Conservation (phyloP, 2,797 vertebrate genomes). For the Anisognathus igniventris region DNA sequence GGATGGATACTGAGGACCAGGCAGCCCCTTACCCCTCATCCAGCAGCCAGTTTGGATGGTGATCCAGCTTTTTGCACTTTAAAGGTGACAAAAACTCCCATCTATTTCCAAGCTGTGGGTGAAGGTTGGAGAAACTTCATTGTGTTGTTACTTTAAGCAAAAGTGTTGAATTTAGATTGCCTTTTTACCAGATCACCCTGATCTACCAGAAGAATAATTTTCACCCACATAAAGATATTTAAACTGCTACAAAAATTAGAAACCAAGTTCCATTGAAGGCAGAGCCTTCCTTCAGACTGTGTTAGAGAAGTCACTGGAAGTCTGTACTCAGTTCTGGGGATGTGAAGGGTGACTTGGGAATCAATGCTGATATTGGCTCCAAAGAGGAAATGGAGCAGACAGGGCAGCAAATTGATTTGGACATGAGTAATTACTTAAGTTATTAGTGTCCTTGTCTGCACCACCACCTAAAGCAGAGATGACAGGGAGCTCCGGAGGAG, state of each 20-base stretch:
- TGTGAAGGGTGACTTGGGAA: not conserved
- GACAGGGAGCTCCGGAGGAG: not conserved
- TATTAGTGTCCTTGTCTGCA: not conserved
- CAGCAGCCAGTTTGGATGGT: not conserved
- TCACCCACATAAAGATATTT: not conserved
- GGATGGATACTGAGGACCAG: not conserved
- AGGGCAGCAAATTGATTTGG: slow-evolving; percentile 31
- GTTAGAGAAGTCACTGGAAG: not conserved
- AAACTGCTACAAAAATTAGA: not conserved
- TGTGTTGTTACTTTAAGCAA: not conserved
- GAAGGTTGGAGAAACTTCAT: not conserved
- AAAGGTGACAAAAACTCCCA: not conserved
- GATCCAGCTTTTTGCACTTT: not conserved
- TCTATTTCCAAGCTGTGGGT: not conserved
- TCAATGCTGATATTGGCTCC: slow-evolving; percentile 2
- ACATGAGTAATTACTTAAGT: slow-evolving; percentile 46
- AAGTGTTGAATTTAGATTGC: not conserved
- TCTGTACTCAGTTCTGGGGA: not conserved
- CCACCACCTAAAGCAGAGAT: not conserved
- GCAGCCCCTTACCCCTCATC: not conserved
- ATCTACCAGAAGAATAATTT: not conserved
- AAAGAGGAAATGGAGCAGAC: not conserved
- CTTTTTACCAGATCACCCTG: not conserved
- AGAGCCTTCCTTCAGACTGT: not conserved
- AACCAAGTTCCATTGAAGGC: not conserved